Evolutionary conservation across 2,888 invertebrate genomes (phyloP).

Genomic region (Entomobrya proxima): DNA sequence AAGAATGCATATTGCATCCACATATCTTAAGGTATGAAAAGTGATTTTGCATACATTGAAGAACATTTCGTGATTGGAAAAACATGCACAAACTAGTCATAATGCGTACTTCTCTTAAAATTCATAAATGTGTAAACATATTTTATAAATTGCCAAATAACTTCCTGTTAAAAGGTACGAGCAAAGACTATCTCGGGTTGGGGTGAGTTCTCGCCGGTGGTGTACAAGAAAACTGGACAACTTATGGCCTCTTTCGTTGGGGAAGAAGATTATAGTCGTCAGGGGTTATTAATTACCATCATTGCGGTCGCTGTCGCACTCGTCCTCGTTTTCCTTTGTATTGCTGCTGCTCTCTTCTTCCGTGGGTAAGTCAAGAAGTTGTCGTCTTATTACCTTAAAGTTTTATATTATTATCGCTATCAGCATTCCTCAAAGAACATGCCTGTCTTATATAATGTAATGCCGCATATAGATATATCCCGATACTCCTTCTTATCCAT

Average conservation of each 20-base stretch:
- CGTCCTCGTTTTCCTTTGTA: slow-evolving; percentile 88
- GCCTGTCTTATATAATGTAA: background rate
- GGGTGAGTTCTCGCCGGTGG: slow-evolving; percentile 91
- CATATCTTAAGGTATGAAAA: too few species aligned
- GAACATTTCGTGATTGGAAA: too few species aligned
- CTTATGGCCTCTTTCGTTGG: slow-evolving; percentile 82
- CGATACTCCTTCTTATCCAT: slow-evolving; percentile 13
- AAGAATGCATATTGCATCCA: too few species aligned
- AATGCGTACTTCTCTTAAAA: too few species aligned
- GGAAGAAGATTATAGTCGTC: slow-evolving; percentile 85
- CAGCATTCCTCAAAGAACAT: slow-evolving; percentile 1
- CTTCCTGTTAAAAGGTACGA: too few species aligned
- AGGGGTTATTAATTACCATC: slow-evolving; percentile 91
- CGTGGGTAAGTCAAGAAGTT: slow-evolving; percentile 81
- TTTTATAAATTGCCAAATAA: too few species aligned
- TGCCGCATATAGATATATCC: background rate
- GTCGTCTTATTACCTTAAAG: slow-evolving; percentile 13
- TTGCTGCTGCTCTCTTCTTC: slow-evolving; percentile 92
- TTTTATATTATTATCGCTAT: slow-evolving; percentile 11
- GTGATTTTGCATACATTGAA: too few species aligned
- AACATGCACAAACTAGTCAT: too few species aligned
- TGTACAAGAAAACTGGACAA: slow-evolving; percentile 88
- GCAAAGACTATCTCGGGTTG: slow-evolving; percentile 95
- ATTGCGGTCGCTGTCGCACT: slow-evolving; percentile 95
- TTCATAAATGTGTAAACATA: too few species aligned